Conservation (phyloP, 2,888 invertebrate genomes). For the Torymus aiolomorphi region DNA sequence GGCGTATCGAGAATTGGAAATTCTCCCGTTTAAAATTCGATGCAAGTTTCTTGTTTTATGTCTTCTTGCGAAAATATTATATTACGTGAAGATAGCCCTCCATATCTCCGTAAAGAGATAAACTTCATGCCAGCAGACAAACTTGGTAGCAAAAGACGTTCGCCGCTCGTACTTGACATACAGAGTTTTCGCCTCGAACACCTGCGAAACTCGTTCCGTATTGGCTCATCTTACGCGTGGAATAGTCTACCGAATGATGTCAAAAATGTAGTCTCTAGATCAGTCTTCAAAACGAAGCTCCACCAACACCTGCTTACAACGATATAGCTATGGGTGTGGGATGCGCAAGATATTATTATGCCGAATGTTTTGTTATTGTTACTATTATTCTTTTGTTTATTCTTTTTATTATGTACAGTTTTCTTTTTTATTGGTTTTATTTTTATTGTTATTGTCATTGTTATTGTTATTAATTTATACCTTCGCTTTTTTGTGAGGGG, state of each 20-base stretch:
- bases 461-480: too few species aligned
- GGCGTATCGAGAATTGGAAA: background rate
- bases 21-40: background rate
- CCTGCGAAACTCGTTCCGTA: background rate
- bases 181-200: background rate
- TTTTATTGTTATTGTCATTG: too few species aligned
- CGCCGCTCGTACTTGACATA: background rate
- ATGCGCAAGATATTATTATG: too few species aligned
- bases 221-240: background rate
- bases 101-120: background rate
- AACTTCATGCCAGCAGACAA: background rate
- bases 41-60: background rate
- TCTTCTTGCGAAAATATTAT: background rate
- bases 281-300: background rate
- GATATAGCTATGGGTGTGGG: too few species aligned
- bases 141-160: background rate
- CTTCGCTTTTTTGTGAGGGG: too few species aligned
- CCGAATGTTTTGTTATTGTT: too few species aligned
- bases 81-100: background rate
- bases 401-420: too few species aligned
- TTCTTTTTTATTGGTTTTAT: too few species aligned
- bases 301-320: background rate
- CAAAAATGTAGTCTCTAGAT: background rate
- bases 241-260: background rate
- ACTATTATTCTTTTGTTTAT: too few species aligned